Conservation (phyloP, 2,113 vertebrate species). For the Ptilonorhynchus violaceus region DNA sequence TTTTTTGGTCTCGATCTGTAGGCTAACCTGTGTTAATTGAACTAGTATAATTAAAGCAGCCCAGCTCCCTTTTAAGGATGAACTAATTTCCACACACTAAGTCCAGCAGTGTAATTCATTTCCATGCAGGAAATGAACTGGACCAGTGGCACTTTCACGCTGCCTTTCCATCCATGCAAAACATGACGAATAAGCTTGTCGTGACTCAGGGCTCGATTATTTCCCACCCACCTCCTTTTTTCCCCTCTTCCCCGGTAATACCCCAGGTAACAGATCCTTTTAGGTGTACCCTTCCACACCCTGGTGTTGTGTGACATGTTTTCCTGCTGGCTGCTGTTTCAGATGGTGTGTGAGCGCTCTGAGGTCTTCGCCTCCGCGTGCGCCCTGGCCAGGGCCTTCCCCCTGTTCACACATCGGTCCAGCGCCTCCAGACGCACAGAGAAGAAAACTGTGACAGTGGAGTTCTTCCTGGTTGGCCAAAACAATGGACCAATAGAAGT, state of each 20-base stretch:
- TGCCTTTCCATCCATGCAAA: background rate
- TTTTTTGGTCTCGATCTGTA: background rate
- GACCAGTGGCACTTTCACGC: background rate
- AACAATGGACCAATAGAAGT: constrained; percentile 81
- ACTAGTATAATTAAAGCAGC: constrained; percentile 1
- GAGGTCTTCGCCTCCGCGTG: constrained; percentile 92
- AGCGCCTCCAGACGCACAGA: constrained; percentile 78
- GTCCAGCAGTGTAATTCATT: background rate
- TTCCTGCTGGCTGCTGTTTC: constrained; percentile 31
- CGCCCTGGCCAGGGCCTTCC: constrained; percentile 91
- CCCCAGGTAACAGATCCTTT: background rate
- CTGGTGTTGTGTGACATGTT: background rate
- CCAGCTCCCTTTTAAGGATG: background rate
- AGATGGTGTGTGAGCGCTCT: constrained; percentile 92
- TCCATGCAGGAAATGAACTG: background rate
- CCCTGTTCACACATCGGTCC: constrained; percentile 90
- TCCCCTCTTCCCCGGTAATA: rapidly evolving
- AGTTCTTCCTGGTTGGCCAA: constrained; percentile 88
- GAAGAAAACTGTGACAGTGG: constrained; percentile 86
- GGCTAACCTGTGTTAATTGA: background rate
- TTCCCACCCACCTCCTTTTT: background rate
- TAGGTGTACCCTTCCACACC: background rate
- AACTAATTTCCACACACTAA: background rate
- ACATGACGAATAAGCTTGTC: rapidly evolving
- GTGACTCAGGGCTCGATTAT: background rate